Base-by-base conservation (phyloP, 2,797 vertebrate species). In the Lepus oiostolus region DNA sequence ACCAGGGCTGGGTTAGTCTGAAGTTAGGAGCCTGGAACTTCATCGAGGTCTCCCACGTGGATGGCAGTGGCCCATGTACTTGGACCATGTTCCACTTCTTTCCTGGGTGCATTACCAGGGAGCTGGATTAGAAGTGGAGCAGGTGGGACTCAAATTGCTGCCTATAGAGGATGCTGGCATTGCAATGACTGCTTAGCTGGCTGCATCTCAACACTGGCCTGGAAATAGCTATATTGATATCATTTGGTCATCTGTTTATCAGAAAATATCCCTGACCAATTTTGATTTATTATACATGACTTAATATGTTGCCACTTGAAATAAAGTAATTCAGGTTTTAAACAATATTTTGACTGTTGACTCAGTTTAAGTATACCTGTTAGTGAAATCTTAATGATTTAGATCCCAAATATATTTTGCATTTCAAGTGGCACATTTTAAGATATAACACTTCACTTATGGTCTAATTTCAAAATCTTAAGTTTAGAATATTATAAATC, bases 371-470 rank as follows among this genome's bases (percentile, higher is more conserved):
- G 76, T 71, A 32, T 63, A 72, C 11, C 65, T 67, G 30, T 30
- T 62, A 60, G 9, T 54, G 16, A 91, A 91, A 80, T 96, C 54
- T 93, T 71, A 70, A 7, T 67, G 22, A 12, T 82, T 60, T 86
- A 85, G 90, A 60, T 75, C 72, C 76, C 65, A 82, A 52, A 52
- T 72, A 67, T 60, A 89, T 60, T 83, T 76, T 80, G 52, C 89
- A 62, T 86, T 94, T 26, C 72, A 85, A 75, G 70, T 81, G 79
- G 35, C 26, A 88, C 35, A 74, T 80, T 88, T 95, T 91, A 85
- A 97, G 91, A 72, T 77, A n/a, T 84, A 50, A 81, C 62, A 89
- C 91, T 89, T 65, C 28, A 17, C 52, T 85, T 30, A 80, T 50
- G 30, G 28, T 14, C 28, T 90, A 38, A 65, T 30, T 65, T 76